These are phyloP conservation scores for Megalopta genalis DNA, from an alignment of 1,140 invertebrate genomes.

Conservation along the genomic window DNA sequence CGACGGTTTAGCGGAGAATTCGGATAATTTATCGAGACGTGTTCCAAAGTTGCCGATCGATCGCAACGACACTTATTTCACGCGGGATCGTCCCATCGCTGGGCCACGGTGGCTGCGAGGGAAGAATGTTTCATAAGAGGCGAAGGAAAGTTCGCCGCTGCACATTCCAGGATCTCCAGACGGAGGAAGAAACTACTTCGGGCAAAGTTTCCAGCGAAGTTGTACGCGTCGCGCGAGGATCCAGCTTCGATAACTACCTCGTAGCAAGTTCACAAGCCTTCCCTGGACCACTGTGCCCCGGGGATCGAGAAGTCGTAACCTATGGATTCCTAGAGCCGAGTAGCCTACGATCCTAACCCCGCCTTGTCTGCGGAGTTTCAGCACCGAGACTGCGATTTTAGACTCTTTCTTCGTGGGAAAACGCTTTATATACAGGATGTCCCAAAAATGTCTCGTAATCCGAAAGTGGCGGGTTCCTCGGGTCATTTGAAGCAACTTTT, in stretches of 20 bases:
- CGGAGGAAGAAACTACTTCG: slow-evolving; percentile 49
- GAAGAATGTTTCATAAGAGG: slow-evolving; percentile 39
- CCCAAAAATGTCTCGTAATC: no score
- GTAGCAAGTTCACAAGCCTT: background rate
- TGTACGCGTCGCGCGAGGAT: slow-evolving; percentile 12
- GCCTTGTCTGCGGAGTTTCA: background rate
- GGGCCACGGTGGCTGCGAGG: background rate
- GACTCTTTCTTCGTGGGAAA: background rate
- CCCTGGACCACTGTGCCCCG: background rate
- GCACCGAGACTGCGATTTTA: background rate
- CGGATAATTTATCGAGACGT: no score
- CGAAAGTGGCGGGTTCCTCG: no score
- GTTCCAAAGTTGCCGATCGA: no score
- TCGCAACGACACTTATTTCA: no score
- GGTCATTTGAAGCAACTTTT: no score
- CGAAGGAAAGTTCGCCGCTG: slow-evolving; percentile 44
- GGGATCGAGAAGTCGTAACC: slow-evolving; percentile 42
- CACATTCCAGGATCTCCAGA: slow-evolving; percentile 35
- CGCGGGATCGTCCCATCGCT: background rate
- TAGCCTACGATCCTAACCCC: background rate
- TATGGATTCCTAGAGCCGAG: background rate
- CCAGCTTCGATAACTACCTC: slow-evolving; percentile 36
- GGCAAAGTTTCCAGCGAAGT: slow-evolving; percentile 32
- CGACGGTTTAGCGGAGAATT: no score
- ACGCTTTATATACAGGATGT: no score